phyloP scores from a whole-genome alignment of 2,888 invertebrate genomes.

The Eurois occulta region DNA sequence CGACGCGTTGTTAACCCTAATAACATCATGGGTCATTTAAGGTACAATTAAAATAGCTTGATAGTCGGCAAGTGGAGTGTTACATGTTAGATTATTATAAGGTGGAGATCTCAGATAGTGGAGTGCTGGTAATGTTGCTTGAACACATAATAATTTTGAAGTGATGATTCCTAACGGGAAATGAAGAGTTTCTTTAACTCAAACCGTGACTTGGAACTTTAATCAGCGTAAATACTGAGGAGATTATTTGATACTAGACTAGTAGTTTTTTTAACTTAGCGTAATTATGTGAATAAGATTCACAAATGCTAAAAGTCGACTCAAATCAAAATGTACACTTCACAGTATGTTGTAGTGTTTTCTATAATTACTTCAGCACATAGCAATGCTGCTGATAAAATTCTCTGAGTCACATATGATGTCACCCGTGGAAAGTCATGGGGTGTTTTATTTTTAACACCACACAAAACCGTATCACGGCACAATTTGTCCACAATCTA shows the following conservation, averaged over 20 bases:
- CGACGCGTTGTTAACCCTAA: constrained; percentile 72
- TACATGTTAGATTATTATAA: constrained; percentile 65
- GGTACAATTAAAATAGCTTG: constrained; percentile 69
- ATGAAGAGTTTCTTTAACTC: constrained; percentile 23
- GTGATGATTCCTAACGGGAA: constrained; percentile 43
- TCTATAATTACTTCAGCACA: constrained; percentile 46
- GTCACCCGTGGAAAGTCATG: constrained; percentile 30
- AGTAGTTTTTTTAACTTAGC: constrained; percentile 49
- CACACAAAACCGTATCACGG: constrained; percentile 5
- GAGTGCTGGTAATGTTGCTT: constrained; percentile 49
- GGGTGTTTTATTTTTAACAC: constrained; percentile 40
- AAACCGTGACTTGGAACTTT: constrained; percentile 32
- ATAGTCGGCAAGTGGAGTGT: constrained; percentile 65
- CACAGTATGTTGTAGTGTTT: constrained; percentile 17
- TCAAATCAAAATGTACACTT: constrained; percentile 37
- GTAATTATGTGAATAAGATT: constrained; percentile 35
- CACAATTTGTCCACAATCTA: constrained; percentile 48
- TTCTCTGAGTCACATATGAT: constrained; percentile 41
- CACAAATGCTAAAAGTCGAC: constrained; percentile 33
- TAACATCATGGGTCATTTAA: constrained; percentile 74
- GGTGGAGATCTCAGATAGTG: constrained; percentile 55
- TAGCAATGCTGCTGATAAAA: constrained; percentile 44
- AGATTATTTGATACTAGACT: constrained; percentile 30
- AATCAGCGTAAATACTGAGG: constrained; percentile 32
- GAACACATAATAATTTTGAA: constrained; percentile 47